Percentiles rank a stretch among this genome's conserved stretches.
Conservation (phyloP, 2,888 invertebrate genomes). For the Dryocosmus kuriphilus region DNA sequence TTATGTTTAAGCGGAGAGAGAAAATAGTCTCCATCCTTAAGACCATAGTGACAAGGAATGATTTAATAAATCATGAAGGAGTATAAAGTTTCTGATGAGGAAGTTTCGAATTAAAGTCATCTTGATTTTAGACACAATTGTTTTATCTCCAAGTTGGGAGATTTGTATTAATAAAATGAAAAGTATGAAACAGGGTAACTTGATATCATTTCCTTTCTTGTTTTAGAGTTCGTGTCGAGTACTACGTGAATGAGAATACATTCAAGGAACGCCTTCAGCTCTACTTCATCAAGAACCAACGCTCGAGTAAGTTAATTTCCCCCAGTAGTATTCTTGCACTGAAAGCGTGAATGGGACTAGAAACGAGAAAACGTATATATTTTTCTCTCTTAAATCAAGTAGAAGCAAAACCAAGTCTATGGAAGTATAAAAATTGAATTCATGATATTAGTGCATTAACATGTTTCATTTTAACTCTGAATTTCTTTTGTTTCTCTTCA, state of each 20-base stretch:
- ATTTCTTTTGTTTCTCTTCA: not conserved
- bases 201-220: constrained; percentile 72
- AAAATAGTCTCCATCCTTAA: no score
- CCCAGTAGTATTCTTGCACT: constrained; percentile 44
- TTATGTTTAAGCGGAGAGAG: no score
- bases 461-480: constrained; percentile 6
- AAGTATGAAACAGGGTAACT: constrained; percentile 35
- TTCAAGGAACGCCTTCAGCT: constrained; percentile 99
- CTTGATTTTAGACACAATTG: not conserved
- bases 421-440: not conserved
- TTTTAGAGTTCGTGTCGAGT: constrained; percentile 99
- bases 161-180: not conserved
- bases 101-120: not conserved
- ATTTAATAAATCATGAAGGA: not conserved
- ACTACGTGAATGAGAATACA: constrained; percentile 99
- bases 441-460: not conserved
- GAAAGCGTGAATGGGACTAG: constrained; percentile 29
- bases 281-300: constrained; percentile 99
- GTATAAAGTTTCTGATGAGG: not conserved
- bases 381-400: not conserved
- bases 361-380: constrained; percentile 20
- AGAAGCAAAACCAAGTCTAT: not conserved
- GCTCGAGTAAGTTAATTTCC: constrained; percentile 92
- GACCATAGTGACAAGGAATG: not conserved
- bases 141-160: not conserved